phyloP scores from a whole-genome alignment of 2,113 vertebrate genomes.

The Patagioenas fasciata region DNA sequence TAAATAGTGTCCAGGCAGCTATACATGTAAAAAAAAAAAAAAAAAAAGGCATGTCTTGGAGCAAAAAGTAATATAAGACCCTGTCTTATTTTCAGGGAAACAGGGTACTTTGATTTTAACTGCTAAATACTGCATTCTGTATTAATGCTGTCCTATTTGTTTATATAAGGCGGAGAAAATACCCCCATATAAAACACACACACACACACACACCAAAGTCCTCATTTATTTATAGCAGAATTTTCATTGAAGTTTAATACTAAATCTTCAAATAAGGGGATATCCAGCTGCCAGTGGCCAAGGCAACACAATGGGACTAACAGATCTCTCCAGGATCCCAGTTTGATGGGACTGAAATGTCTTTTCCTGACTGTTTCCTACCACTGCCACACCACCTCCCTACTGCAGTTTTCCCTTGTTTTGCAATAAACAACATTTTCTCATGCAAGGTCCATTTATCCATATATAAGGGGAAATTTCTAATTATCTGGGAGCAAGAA shows the following conservation, averaged over 20 bases:
- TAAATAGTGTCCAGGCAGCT: too few species aligned
- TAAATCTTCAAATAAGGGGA: neutral
- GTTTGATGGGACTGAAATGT: neutral
- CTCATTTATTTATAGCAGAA: neutral
- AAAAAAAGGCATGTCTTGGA: too few species aligned
- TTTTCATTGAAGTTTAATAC: neutral
- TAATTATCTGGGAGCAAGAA: neutral
- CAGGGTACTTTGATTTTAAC: neutral
- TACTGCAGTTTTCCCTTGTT: neutral
- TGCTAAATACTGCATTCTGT: accelerated
- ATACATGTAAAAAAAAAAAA: too few species aligned
- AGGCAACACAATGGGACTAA: neutral
- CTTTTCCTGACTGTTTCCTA: neutral
- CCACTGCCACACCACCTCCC: neutral
- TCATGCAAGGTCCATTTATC: neutral
- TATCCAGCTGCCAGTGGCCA: neutral
- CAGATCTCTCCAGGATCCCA: neutral
- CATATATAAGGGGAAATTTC: neutral
- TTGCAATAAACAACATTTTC: neutral
- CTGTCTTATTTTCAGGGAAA: too few species aligned
- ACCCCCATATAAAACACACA: neutral
- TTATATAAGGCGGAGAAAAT: neutral
- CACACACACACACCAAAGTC: too few species aligned
- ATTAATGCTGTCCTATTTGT: neutral
- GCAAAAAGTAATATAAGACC: too few species aligned